Evolutionary conservation across 2,797 vertebrate genomes (phyloP), one percentile per base, ranked within the genome.

Genomic region (Tragelaphus eurycerus): DNA sequence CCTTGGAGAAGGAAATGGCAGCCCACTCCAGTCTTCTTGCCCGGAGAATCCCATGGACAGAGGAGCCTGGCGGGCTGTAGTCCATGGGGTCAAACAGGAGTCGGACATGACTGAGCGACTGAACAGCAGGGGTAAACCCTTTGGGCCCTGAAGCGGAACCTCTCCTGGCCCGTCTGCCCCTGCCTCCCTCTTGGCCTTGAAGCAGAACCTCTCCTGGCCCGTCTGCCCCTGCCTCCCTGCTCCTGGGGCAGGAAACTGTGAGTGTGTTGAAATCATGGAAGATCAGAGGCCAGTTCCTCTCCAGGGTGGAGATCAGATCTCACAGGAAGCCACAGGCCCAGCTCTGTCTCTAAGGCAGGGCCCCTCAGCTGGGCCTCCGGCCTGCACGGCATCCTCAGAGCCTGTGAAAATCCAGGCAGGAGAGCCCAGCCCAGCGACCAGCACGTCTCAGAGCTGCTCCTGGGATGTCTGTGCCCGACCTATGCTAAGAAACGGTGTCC

Each of bases 21-120:
- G 17, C 19, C n/a, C 64, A 71, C 64, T 11, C 64, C 64, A 67
- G 64, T 21, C 17, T 71, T 71, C n/a, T 71, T 71, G n/a, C 64
- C n/a, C 2, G n/a, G 64, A 71, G n/a, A 71, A 21, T 71, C 19
- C 19, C 67, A 38, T 12, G 34, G 67, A 23, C 67, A 38, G 67
- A 38, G 67, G 67, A 38, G 34, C 34, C 34, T 71, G 64, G 67
- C 0, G 1, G 67, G 34, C 67, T 23, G 3, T 2, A 5, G 34
- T 38, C 67, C 67, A 13, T 1, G 5, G 4, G 19, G 10, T 38
- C 34, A 23, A 0, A 71, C 17, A 38, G 11, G 34, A 38, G 19
- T 23, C 1, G 0, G 67, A 23, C 34, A 3, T 1, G 1, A 6
- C 64, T 71, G n/a, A 12, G 64, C 2, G 1, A 0, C n/a, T 10